Evolutionary conservation across 1,140 invertebrate genomes (phyloP), one percentile per base, ranked within the genome.

Genomic region (Lethrus apterus): DNA sequence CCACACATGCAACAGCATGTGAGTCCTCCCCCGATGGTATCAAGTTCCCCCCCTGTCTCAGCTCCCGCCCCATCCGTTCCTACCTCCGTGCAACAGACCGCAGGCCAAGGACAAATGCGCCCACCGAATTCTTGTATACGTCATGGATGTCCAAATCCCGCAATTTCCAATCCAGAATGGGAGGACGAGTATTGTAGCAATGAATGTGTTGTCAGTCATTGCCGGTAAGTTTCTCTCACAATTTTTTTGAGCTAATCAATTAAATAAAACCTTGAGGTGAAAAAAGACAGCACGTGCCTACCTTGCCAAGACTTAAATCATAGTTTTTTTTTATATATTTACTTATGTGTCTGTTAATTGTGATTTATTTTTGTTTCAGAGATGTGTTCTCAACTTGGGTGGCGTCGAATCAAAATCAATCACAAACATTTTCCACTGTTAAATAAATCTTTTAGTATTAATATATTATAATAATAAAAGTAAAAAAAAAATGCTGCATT

Each of bases 151-250:
- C 80, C 79, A 20, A 96, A 96, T 70, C 80, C 81, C 29, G 90
- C 91, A 32, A 83, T 94, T 53, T 80, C 89, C 30, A 94, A 89
- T 70, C 82, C 84, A 38, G 91, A 94, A 69, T 97, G 93, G 93
- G 93, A 96, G 66, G 87, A 93, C 65, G 92, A 96, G 70, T 98
- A 95, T 68, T 98, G 93, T 71, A 93, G 89, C 67, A 94, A 93
- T 72, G 92, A 97, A 66, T 98, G 93, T 74, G 93, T 95, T 48
- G 90, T 95, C 56, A 90, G 83, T 63, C 93, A 98, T 70, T 96
- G 93, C 80, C 87, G 84, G 83, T 85, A 70, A 66, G 68, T 65
- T 50, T 48, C 7, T 4, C n/a, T 26, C 5, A 7, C n/a, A 26
- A 26, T 26, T 26, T 26, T 7, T 26, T 26, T 26, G n/a, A n/a